Evolutionary conservation across 1,140 invertebrate genomes (phyloP).

Genomic region (Sweltsa coloradensis): DNA sequence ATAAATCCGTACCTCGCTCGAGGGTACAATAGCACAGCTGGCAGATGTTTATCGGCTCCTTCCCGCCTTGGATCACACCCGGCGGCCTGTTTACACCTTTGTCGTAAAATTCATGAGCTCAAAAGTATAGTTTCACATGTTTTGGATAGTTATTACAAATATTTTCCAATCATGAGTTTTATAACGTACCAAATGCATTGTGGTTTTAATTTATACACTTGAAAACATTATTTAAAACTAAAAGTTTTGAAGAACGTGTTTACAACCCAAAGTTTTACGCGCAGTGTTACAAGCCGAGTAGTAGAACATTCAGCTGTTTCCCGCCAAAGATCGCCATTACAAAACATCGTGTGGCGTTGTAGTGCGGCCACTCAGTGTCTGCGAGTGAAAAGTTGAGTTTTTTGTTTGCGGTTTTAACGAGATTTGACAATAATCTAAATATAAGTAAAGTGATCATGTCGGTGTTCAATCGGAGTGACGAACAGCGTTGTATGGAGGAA

Average conservation of each 20-base stretch:
- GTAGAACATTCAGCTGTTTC: constrained; percentile 44
- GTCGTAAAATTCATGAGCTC: background rate
- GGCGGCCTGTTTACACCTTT: constrained; percentile 5
- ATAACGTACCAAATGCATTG: background rate
- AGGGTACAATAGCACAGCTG: too few species aligned
- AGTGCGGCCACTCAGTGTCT: too few species aligned
- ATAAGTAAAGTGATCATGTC: too few species aligned
- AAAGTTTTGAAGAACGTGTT: constrained; percentile 1
- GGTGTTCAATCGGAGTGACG: constrained; percentile 8
- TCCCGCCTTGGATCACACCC: too few species aligned
- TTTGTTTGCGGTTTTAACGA: too few species aligned
- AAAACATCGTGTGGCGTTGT: constrained; percentile 34
- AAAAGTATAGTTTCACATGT: constrained; percentile 5
- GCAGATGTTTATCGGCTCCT: constrained; percentile 11
- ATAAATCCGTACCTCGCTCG: too few species aligned
- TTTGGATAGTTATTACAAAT: too few species aligned
- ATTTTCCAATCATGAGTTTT: background rate
- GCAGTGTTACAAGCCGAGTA: constrained; percentile 7
- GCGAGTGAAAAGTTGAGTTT: too few species aligned
- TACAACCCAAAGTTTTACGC: background rate
- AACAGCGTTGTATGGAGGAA: constrained; percentile 11
- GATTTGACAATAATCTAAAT: too few species aligned
- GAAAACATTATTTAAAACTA: too few species aligned
- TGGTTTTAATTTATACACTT: background rate
- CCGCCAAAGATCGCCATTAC: constrained; percentile 48